Base-by-base conservation (phyloP, 2,113 vertebrate species). In the Psittacus erithacus region DNA sequence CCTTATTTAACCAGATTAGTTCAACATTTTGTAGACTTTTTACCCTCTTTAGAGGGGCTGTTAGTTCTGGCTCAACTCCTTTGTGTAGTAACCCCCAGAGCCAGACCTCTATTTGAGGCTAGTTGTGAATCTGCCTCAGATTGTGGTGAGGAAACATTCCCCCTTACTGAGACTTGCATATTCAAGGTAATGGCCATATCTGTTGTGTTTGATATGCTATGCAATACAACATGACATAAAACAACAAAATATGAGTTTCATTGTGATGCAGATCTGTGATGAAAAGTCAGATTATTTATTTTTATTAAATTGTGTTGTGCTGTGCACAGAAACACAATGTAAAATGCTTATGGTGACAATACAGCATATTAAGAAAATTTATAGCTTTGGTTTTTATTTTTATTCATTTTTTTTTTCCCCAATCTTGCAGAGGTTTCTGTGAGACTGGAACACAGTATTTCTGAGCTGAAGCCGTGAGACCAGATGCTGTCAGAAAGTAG, bases 391-490 rank as follows among this genome's bases (percentile, higher is more conserved):
- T 23, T 22, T 22, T n/a, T 57, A 38, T 38, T 38, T 38, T 38
- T 38, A 38, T 38, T 38, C 9, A 38, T 38, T 38, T 3, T 23
- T 22, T 22, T n/a, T 22, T 53, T 49, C 8, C 33, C 57, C 13
- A 12, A 0, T 69, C 59, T 69, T 52, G 16, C 47, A 16, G 53
- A 59, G 10, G 9, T 73, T 90, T 93, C 43, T 82, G 41, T 31
- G 35, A 17, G 25, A 33, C 44, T 35, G 41, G 69, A 65, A 68
- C n/a, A 14, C 31, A 28, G 13, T 22, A 17, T 88, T 87, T 94
- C 50, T 80, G 78, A 82, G n/a, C 25, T 0, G 17, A 22, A 86
- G 62, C 49, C 0, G 0, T 79, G 70, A 79, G 65, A 47, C 19
- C 64, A 76, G 76, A 38, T 63, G 39, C 77, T 75, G 33, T 59